These are phyloP conservation scores for Cricetomys ansorgei DNA, from an alignment of 2,113 vertebrate species.

Conservation along the genomic window DNA sequence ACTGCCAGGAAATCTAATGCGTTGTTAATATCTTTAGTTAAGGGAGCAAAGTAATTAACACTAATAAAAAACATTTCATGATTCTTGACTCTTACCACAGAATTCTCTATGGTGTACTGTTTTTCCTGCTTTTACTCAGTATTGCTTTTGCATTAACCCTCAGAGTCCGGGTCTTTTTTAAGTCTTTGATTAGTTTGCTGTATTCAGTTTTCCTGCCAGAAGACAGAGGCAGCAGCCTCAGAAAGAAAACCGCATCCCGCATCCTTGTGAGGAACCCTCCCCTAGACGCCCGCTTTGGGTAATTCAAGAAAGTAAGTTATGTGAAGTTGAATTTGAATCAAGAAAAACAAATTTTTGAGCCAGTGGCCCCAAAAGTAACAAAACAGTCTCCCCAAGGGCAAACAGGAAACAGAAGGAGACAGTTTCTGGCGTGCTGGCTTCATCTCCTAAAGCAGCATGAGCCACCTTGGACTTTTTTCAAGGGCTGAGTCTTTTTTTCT, in stretches of 20 bases:
- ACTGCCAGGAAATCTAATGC: constrained; percentile 53
- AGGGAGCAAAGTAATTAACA: constrained; percentile 62
- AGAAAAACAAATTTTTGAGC: constrained; percentile 57
- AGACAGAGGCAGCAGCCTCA: constrained; percentile 56
- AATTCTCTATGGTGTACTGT: constrained; percentile 8
- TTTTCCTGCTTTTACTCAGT: constrained; percentile 50
- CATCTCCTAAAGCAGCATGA: neutral
- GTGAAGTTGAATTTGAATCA: constrained; percentile 32
- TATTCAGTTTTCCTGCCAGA: constrained; percentile 47
- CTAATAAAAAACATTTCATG: constrained; percentile 61
- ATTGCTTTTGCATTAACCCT: constrained; percentile 63
- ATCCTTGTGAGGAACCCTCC: neutral
- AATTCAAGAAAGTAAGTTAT: constrained; percentile 32
- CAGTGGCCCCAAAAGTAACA: neutral
- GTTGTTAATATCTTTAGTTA: constrained; percentile 58
- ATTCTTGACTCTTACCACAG: constrained; percentile 49
- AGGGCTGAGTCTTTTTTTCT: neutral
- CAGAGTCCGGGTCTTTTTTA: constrained; percentile 50
- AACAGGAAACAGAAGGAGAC: neutral
- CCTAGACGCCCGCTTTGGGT: neutral
- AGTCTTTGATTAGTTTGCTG: constrained; percentile 61
- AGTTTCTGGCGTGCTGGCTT: neutral
- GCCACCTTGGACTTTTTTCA: neutral
- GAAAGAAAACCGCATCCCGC: constrained; percentile 46
- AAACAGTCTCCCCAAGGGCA: neutral